These are phyloP conservation scores for Pandion haliaetus DNA, from an alignment of 2,113 vertebrate genomes.

Conservation along the genomic window DNA sequence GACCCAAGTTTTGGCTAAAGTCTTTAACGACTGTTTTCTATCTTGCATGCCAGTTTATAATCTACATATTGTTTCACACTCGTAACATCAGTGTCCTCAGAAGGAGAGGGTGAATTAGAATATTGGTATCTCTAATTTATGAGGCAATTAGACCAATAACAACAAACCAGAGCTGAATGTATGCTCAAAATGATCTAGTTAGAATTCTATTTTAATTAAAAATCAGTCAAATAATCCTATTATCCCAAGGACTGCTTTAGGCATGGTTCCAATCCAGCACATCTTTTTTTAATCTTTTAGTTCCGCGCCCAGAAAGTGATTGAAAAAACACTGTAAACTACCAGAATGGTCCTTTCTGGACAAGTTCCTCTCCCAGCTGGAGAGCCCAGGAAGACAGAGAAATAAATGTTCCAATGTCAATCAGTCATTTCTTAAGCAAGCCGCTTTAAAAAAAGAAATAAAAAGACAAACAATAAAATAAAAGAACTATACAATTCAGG, in stretches of 20 bases:
- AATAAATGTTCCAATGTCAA: background rate
- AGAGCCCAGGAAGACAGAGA: background rate
- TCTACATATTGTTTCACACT: background rate
- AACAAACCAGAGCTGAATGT: background rate
- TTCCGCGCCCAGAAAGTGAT: background rate
- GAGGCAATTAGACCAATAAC: background rate
- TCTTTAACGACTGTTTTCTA: background rate
- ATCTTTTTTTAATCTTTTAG: background rate
- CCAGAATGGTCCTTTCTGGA: background rate
- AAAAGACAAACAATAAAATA: background rate
- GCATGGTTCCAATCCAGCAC: background rate
- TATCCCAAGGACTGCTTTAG: background rate
- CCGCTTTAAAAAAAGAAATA: background rate
- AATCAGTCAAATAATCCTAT: background rate
- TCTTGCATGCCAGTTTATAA: background rate
- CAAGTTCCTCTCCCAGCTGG: background rate
- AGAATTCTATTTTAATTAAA: constrained; percentile 12
- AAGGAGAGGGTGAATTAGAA: background rate
- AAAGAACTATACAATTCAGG: background rate
- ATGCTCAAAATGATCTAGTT: background rate
- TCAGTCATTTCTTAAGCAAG: background rate
- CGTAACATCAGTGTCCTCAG: background rate
- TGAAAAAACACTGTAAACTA: background rate
- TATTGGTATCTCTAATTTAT: background rate
- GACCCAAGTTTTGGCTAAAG: background rate